Conservation (phyloP, 2,797 vertebrate species). For the Mycteria americana region DNA sequence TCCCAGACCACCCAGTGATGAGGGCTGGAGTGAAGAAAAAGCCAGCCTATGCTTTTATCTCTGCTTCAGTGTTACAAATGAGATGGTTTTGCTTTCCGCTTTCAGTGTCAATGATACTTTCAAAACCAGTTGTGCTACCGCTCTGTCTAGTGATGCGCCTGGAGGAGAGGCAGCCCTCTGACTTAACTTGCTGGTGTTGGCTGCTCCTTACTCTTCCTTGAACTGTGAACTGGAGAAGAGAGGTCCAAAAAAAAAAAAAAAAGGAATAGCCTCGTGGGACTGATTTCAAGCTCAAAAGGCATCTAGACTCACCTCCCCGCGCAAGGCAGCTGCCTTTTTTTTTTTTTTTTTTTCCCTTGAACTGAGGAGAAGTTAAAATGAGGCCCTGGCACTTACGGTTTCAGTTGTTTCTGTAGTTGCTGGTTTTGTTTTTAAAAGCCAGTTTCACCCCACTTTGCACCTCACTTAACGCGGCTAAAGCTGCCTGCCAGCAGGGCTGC, state of each 20-base stretch:
- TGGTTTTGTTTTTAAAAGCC: background rate
- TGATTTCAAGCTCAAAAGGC: background rate
- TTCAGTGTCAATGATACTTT: background rate
- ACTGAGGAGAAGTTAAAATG: no score
- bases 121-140: background rate
- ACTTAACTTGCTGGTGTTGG: no score
- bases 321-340: background rate
- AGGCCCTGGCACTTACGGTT: background rate
- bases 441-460: background rate
- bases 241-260: no score
- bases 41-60: background rate
- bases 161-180: background rate
- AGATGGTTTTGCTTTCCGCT: background rate
- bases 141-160: no score
- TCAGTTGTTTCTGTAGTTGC: background rate
- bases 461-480: rapidly evolving
- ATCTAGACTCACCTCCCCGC: background rate
- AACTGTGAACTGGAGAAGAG: background rate
- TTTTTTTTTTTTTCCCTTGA: background rate
- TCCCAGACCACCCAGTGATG: background rate
- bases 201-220: background rate
- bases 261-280: background rate
- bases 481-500: no score
- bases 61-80: background rate
- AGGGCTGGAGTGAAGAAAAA: background rate